phyloP scores from a whole-genome alignment of 1,140 invertebrate species.

The Drosophila bocqueti region DNA sequence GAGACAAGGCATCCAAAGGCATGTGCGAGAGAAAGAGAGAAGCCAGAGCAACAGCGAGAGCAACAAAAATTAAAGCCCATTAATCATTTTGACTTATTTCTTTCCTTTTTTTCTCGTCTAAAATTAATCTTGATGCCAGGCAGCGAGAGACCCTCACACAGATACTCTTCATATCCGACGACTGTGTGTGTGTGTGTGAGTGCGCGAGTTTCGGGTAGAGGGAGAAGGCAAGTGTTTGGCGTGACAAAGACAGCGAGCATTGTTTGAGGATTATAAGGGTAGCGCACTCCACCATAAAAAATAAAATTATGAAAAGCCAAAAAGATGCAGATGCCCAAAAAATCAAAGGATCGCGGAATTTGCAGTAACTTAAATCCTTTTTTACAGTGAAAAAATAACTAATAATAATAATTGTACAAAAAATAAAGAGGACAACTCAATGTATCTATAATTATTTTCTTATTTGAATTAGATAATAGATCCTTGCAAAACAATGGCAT shows the following conservation, averaged over 20 bases:
- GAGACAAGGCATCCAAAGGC: slow-evolving; percentile 10
- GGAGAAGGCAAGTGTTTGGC: slow-evolving; percentile 21
- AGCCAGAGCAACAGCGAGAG: slow-evolving; percentile 32
- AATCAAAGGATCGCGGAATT: neutral
- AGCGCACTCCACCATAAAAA: slow-evolving; percentile 30
- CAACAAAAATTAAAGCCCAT: slow-evolving; percentile 81
- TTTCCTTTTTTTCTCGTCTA: slow-evolving; percentile 80
- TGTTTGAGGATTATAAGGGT: slow-evolving; percentile 68
- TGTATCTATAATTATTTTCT: too few relatives aligned
- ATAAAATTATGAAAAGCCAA: slow-evolving; percentile 23
- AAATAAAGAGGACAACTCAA: neutral
- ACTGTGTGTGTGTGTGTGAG: slow-evolving; percentile 5
- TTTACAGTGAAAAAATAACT: neutral
- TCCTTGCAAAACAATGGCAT: neutral
- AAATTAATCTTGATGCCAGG: slow-evolving; percentile 84
- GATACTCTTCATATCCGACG: slow-evolving; percentile 23
- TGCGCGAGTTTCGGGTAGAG: slow-evolving; percentile 22
- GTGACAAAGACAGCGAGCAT: slow-evolving; percentile 31
- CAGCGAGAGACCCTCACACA: slow-evolving; percentile 47
- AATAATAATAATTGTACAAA: too few relatives aligned
- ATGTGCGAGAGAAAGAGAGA: slow-evolving; percentile 24
- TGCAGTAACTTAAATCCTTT: neutral
- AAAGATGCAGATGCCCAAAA: slow-evolving; percentile 25
- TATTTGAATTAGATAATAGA: neutral
- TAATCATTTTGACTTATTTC: slow-evolving; percentile 85